Evolutionary conservation across 2,797 vertebrate species (phyloP), one percentile per base, ranked within the genome.

Genomic region (Eulemur albifrons): DNA sequence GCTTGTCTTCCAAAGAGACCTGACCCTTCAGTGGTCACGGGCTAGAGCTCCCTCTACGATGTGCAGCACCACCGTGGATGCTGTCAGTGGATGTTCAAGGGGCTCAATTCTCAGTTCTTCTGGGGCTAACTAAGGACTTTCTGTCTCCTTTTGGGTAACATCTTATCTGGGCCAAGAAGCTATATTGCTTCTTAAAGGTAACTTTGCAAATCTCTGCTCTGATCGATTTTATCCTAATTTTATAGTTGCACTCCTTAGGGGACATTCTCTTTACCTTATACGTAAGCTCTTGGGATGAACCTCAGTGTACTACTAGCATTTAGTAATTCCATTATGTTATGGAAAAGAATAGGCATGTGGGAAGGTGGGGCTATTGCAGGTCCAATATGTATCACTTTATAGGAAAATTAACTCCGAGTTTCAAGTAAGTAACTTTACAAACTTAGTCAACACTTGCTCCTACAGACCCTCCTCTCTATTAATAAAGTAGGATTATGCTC

Each of bases 371-470:
- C n/a, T 65, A 17, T 17, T 63, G 54, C 72, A 94, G 25, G 70
- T 77, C n/a, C n/a, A 69, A 18, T 84, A 69, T 61, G 67, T 32
- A 48, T 63, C 27, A 79, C 43, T 82, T 81, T 75, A 63, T 30
- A 32, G 18, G 35, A 95, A 95, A 88, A 43, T 40, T 40, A 76
- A 84, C 57, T 72, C 40, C 20, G 52, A 57, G 7, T 86, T 95
- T 11, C 50, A 94, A 97, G 50, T 86, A 94, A 96, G 75, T 83
- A 61, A 86, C 27, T 90, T 85, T 52, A 85, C 4, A 93, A 84
- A 89, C 10, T 17, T 70, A 80, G 32, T 82, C 54, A 21, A 69
- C 12, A 65, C 4, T 14, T 95, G 20, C 18, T 30, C 30, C 50
- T 10, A 84, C 18, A 32, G 1, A 30, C 11, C 8, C 23, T 38